Percentiles rank a stretch among this genome's conserved stretches.
Evolutionary conservation across 1,140 invertebrate genomes (phyloP).

Genomic region (Heliconius hermathena): DNA sequence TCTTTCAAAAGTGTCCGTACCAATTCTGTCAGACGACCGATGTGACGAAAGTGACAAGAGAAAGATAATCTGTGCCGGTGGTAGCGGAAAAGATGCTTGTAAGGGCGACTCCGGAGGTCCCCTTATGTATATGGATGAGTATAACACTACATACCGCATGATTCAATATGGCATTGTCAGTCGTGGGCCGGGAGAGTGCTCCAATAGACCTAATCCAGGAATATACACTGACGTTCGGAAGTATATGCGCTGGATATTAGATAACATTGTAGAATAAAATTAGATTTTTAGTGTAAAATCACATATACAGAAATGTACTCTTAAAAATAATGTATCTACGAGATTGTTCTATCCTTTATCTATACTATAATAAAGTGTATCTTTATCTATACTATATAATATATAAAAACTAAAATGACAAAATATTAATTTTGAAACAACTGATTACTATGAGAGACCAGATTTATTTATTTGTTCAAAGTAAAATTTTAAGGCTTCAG

Average conservation of each 20-base stretch:
- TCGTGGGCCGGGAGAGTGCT: no score
- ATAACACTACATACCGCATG: constrained; percentile 12
- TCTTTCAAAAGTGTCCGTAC: background rate
- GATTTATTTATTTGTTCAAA: no score
- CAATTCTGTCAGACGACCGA: background rate
- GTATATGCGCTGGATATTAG: constrained; percentile 48
- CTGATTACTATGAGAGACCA: no score
- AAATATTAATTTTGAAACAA: no score
- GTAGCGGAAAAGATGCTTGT: constrained; percentile 38
- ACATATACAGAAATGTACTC: no score
- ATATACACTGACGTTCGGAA: constrained; percentile 45
- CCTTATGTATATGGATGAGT: constrained; percentile 35
- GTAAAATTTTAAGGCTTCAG: no score
- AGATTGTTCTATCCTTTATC: no score
- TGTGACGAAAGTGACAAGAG: background rate
- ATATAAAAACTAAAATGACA: no score
- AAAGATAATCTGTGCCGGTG: constrained; percentile 40
- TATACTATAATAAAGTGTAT: no score
- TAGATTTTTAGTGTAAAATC: no score
- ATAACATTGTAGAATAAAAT: constrained; percentile 33
- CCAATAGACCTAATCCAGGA: constrained; percentile 13
- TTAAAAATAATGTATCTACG: no score
- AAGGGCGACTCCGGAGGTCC: constrained; percentile 48
- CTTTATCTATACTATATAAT: no score
- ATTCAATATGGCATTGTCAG: constrained; percentile 45